Evolutionary conservation across 23 tunicate species (phyloP), one percentile per base, ranked within the genome.

Genomic region (Ascidia mentula): DNA sequence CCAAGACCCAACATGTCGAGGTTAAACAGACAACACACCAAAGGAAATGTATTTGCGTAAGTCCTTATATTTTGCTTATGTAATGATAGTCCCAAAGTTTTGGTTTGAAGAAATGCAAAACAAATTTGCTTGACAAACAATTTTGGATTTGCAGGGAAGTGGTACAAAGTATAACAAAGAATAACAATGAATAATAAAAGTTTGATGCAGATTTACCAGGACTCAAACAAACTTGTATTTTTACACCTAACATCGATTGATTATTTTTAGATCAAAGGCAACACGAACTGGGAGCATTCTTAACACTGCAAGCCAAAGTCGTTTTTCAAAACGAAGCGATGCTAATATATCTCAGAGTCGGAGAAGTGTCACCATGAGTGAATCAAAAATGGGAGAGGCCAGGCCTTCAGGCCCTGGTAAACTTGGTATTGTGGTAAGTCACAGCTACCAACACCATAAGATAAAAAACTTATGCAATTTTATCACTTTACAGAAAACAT

Each of bases 351-450:
- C 97, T 26, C 83, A 84, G 38, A 90, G 96, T 73, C 87, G 97
- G 26, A 72, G 85, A 77, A 91, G 97, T 72, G 97, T 91, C 18
- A 80, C 86, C 8, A 26, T 83, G 46, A 85, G 89, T 59, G 97
- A 91, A 22, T 82, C 90, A 33, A 81, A 70, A 45, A 40, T 84
- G 35, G 90, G 82, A 46, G 97, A 91, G 26, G 81, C 83, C 0
- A 91, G 79, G 76, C 5, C 86, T 34, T 40, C 83, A 36, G 84
- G 72, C 2, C 82, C 38, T 1, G 33, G 32, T 8, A 39, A 38
- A 36, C 69, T 77, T 31, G 80, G 60, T 31, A 36, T 77, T 31
- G 45, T 46, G 24, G 80, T 77, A 77, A 15, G 80, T 22, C n/a
- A n/a, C n/a, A n/a, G n/a, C n/a, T n/a, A n/a, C n/a, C n/a, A n/a